Evolutionary conservation across 2,888 invertebrate genomes (phyloP).

Genomic region (Myopa tessellatipennis): DNA sequence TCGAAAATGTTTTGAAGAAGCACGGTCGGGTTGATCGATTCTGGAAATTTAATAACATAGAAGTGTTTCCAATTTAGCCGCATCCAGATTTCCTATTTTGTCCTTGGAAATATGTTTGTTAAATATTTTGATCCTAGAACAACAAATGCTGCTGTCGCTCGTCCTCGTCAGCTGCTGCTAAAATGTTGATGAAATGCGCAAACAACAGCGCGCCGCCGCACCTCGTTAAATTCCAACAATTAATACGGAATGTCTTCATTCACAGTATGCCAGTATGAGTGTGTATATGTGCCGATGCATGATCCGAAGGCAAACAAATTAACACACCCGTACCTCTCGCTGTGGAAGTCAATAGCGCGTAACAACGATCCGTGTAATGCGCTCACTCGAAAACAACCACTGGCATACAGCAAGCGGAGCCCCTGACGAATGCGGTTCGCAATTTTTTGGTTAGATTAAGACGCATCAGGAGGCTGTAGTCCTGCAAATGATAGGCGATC

Average conservation of each 20-base stretch:
- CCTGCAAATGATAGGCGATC: conserved; percentile 36
- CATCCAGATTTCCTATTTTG: too few relatives aligned
- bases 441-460: conserved; percentile 66
- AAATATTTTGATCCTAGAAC: conserved; percentile 22
- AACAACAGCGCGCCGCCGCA: conserved; percentile 48
- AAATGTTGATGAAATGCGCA: conserved; percentile 52
- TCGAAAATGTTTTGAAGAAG: too few relatives aligned
- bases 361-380: conserved; percentile 58
- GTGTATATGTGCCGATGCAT: conserved; percentile 3
- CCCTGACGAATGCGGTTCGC: conserved; percentile 55
- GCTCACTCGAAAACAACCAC: conserved; percentile 23
- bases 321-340: conserved; percentile 37
- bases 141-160: conserved; percentile 2
- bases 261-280: conserved; percentile 43
- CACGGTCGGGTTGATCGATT: too few relatives aligned
- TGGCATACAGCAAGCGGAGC: conserved; percentile 45
- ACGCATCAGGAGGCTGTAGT: conserved; percentile 55
- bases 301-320: conserved; percentile 35
- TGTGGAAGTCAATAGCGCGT: conserved; percentile 62
- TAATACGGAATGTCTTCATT: conserved; percentile 58
- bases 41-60: too few relatives aligned
- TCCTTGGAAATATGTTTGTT: background rate
- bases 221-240: conserved; percentile 54
- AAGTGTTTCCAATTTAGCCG: too few relatives aligned
- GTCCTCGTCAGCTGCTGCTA: conserved; percentile 46